Evolutionary conservation across 2,113 vertebrate species (phyloP).

Genomic region (Pelobates fuscus): DNA sequence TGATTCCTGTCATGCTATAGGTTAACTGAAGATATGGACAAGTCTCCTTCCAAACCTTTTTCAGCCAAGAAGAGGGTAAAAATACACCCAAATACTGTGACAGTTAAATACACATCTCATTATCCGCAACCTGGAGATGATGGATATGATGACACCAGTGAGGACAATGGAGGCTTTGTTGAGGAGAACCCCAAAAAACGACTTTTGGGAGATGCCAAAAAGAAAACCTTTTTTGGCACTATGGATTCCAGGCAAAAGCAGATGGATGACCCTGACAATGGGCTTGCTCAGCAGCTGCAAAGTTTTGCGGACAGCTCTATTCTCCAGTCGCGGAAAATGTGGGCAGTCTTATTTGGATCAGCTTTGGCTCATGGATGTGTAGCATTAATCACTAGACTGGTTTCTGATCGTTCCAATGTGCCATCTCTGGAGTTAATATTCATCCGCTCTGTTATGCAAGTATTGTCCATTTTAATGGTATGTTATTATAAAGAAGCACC

Average conservation of each 20-base stretch:
- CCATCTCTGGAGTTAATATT: conserved; percentile 96
- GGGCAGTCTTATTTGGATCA: conserved; percentile 90
- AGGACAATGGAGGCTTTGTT: conserved; percentile 82
- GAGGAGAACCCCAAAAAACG: conserved; percentile 84
- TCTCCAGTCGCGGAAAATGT: conserved; percentile 85
- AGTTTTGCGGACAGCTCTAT: conserved; percentile 81
- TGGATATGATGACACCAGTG: conserved; percentile 83
- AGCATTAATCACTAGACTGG: conserved; percentile 88
- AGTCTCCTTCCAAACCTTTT: conserved; percentile 72
- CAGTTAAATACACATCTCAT: conserved; percentile 92
- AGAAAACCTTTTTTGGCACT: conserved; percentile 85
- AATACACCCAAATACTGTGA: conserved; percentile 93
- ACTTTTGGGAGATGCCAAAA: conserved; percentile 75
- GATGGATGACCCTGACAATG: conserved; percentile 66
- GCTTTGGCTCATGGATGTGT: conserved; percentile 92
- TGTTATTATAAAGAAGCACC: conserved; percentile 89
- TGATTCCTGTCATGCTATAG: not conserved
- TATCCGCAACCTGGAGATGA: conserved; percentile 92
- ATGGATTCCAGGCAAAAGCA: conserved; percentile 73
- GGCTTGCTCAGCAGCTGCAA: conserved; percentile 74
- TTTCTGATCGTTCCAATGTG: conserved; percentile 93
- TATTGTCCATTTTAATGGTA: conserved; percentile 87
- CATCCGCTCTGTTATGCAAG: conserved; percentile 93
- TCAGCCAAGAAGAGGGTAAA: conserved; percentile 93
- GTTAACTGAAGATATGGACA: conserved; percentile 79